Evolutionary conservation across 1,140 invertebrate genomes (phyloP), one percentile per base, ranked within the genome.

Genomic region (Schmidtea mediterranea): DNA sequence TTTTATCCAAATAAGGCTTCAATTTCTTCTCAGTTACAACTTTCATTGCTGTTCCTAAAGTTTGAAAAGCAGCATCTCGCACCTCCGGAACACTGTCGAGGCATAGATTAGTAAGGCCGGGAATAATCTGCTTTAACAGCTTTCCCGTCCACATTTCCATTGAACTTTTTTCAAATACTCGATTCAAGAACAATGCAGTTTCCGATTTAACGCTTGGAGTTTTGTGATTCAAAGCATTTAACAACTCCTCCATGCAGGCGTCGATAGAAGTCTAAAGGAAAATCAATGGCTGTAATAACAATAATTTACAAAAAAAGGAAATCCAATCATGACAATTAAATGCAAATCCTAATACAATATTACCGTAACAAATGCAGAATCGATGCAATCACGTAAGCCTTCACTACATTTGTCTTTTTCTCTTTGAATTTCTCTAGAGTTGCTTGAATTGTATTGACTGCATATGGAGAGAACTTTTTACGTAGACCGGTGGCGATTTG

Each of bases 401-500:
- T n/a, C n/a, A 94, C 82, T 43, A 92, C 84, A 62, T 76, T 82
- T 36, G 75, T 70, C 59, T 97, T 97, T 68, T 92, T 95, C 63
- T 97, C 90, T 59, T 87, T 89, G 58, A 97, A 95, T 68, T 94
- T 94, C 56, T 92, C 84, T 8, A 95, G 62, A 19, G 87, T 70
- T 0, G 75, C 73, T 1, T 79, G 72, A 21, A 46, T n/a, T 6
- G 23, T 8, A 9, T 53, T 51, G 19, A 55, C 58, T 0, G 83
- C 77, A 69, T 90, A 89, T 0, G 76, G 73, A 10, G 74, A 69
- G 65, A 94, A 97, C 50, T 78, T 76, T 58, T 78, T 83, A 38
- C 84, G 78, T 15, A 97, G 67, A 13, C 86, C 89, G 39, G 61
- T 71, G 0, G 84, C 87, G 36, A 98, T 60, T 46, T 76, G 72